Base-by-base conservation (phyloP, 2,113 vertebrate genomes). In the Thunnus maccoyii region DNA sequence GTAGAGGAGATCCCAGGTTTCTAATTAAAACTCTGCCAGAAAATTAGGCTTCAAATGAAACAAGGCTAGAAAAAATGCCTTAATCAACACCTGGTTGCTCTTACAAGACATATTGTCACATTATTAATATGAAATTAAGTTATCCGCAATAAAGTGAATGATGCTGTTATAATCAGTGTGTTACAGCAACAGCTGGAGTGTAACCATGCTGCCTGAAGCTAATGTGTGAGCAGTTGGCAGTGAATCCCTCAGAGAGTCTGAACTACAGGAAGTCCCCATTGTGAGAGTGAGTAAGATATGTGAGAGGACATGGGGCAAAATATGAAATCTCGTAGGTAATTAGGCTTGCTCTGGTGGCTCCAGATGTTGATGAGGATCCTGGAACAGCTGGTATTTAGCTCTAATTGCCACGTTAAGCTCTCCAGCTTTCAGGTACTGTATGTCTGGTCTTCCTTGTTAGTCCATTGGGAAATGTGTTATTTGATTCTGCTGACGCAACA, bases 311-410 rank as follows among this genome's bases (percentile, higher is more conserved):
- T 2, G 3, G 46, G 76, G 75, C 58, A 41, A 69, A 62, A 48
- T 52, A 62, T 60, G 69, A 80, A 77, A 41, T 56, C 72, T 76
- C 63, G 32, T 70, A 57, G 51, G 70, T 81, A 68, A 88, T 77
- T 55, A 84, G 54, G 27, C 44, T 0, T 3, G 30, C 76, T 75
- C 74, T 16, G 4, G 16, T 65, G 74, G 18, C 18, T 85, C 78
- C 90, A 91, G 89, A 87, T 92, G 89, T 85, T 82, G 65, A 25
- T 41, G 57, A 50, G 30, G 64, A 48, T 64, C 72, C 62, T 73
- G 61, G 20, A 84, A 58, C 90, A 90, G 86, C 84, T 88, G 88
- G 58, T 76, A 25, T 71, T 72, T 22, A 71, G 70, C 50, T 81
- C 61, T 72, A 79, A 80, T 79, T 83, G 62, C 51, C 65, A 74